phyloP scores from a whole-genome alignment of 2,113 vertebrate species.

The Furnarius figulus region DNA sequence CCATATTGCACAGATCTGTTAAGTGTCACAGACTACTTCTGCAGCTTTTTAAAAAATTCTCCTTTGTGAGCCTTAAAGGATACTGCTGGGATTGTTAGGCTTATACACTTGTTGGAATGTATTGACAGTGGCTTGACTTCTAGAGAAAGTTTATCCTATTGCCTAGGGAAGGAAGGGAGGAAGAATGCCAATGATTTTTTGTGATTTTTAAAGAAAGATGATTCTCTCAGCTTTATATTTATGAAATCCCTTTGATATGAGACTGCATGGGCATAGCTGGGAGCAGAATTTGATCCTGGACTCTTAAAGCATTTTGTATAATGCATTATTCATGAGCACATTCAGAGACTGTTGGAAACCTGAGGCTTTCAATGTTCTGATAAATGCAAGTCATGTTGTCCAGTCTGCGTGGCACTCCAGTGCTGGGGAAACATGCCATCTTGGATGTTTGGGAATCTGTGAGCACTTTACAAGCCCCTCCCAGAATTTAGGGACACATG shows the following conservation, averaged over 20 bases:
- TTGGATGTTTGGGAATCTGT: not conserved
- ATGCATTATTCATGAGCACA: not conserved
- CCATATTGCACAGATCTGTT: not conserved
- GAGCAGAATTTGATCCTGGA: not conserved
- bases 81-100: not conserved
- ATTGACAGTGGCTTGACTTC: not conserved
- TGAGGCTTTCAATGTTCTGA: not conserved
- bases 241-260: constrained; percentile 1
- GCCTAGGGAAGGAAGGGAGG: not conserved
- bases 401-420: not conserved
- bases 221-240: not conserved
- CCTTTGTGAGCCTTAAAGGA: not conserved
- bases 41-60: not conserved
- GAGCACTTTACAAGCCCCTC: not conserved
- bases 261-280: not conserved
- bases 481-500: not conserved
- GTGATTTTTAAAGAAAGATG: not conserved
- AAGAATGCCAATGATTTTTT: not conserved
- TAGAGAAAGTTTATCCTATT: not conserved
- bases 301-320: not conserved
- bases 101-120: not conserved
- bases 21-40: not conserved
- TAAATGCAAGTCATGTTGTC: not conserved
- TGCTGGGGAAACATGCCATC: not conserved
- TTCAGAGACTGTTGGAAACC: not conserved